Conservation (phyloP, 2,113 vertebrate genomes). For the Ceyx cyanopectus region DNA sequence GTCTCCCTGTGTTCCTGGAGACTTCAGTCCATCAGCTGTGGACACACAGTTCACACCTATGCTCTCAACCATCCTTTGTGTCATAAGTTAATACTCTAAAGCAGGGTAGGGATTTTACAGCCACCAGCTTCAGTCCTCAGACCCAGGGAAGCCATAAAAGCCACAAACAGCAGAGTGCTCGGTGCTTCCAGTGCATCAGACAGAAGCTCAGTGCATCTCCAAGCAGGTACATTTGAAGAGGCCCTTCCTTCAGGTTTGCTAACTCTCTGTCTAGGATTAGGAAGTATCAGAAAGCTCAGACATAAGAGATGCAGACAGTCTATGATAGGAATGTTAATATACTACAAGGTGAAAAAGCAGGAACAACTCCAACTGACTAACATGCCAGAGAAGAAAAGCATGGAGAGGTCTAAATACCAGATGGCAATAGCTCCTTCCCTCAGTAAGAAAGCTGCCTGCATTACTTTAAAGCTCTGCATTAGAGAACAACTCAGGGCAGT, state of each 20-base stretch:
- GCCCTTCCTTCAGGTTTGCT: not conserved
- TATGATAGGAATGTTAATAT: not conserved
- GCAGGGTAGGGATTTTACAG: not conserved
- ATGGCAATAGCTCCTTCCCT: not conserved
- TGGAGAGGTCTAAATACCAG: not conserved
- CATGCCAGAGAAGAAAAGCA: not conserved
- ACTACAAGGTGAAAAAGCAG: not conserved
- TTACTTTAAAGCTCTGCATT: not conserved
- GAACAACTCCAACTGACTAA: not conserved
- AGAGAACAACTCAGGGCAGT: not conserved
- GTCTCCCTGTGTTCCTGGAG: not conserved
- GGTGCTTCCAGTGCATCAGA: not conserved
- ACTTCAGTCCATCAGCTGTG: not conserved
- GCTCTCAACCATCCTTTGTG: not conserved
- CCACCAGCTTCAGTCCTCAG: not conserved
- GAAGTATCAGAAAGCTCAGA: not conserved
- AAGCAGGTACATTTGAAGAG: not conserved
- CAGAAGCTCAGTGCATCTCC: not conserved
- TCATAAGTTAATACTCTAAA: not conserved
- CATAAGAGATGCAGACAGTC: not conserved
- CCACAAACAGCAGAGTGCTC: not conserved
- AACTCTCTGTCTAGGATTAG: not conserved
- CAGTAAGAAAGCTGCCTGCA: not conserved
- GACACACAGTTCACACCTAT: not conserved
- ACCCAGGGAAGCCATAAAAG: not conserved